Base-by-base conservation (phyloP, 1,140 invertebrate species). In the Panulirus ornatus region DNA sequence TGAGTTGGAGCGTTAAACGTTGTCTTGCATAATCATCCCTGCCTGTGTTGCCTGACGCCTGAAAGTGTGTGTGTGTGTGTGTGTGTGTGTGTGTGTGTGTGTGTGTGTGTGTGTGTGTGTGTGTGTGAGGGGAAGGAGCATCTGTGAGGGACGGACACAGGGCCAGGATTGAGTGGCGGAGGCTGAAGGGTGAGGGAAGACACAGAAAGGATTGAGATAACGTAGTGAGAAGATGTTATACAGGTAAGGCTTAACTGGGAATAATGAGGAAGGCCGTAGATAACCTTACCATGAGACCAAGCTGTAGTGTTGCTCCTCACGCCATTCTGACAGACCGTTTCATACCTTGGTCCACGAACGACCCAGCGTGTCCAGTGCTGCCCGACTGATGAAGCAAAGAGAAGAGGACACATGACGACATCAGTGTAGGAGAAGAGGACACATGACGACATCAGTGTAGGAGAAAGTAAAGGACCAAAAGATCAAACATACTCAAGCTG, bases 51-150 rank as follows among this genome's bases (percentile, higher is more conserved):
- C 22, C 22, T 11, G 11, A 11, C 11, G 22, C 51, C 51, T 58
- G 11, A 11, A 58, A 58, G 51, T 58, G 51, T 58, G 51, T 58
- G 51, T 58, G 51, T 58, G 51, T 58, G 51, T 58, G 51, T 58
- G 51, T 58, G 51, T 58, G 51, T 58, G 11, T 58, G 51, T 58
- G 51, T 58, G 51, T 58, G 51, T 58, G 51, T 58, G 51, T 58
- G 51, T 58, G 51, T 73, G 70, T 22, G 70, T 73, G 34, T 27
- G 71, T 75, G 71, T 75, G 19, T 27, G 71, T 27, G 73, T 36
- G 73, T 27, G 16, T 27, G 30, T 3, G 27, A 38, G 38, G 34
- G 22, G 3, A 73, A 11, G 70, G 30, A 34, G 73, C 5, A 38
- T 0, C 0, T 27, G 0, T 19, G 30, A 75, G n/a, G 71, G 36